Percentiles rank a stretch among this genome's conserved stretches.
Conservation (phyloP, 2,888 invertebrate genomes). For the Phengaris arion region DNA sequence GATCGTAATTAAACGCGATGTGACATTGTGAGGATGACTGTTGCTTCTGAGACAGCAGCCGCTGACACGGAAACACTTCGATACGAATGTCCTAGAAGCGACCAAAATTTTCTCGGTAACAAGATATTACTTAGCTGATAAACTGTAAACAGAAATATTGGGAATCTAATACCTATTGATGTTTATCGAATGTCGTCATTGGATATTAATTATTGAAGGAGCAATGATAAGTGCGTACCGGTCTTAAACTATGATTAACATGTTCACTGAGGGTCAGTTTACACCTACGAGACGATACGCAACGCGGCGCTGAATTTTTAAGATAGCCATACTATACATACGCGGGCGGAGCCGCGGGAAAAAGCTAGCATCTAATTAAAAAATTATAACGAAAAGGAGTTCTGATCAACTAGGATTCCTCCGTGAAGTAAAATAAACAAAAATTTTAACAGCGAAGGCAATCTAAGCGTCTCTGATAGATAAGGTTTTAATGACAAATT, state of each 20-base stretch:
- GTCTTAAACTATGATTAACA: no score
- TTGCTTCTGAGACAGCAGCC: constrained; percentile 22
- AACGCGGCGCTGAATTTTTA: no score
- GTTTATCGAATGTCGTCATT: no score
- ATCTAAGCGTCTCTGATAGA: neutral
- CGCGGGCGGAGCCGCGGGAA: neutral
- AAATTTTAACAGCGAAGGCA: neutral
- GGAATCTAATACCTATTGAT: no score
- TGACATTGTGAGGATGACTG: constrained; percentile 16
- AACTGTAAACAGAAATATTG: no score
- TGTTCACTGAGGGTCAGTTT: no score
- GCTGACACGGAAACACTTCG: neutral
- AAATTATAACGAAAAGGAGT: neutral
- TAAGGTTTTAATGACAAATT: neutral
- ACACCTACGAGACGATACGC: no score
- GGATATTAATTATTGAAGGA: no score
- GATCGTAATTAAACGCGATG: constrained; percentile 7
- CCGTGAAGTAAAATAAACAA: neutral
- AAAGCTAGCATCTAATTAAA: neutral
- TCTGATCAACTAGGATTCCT: neutral
- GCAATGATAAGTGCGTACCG: no score
- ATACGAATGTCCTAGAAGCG: constrained; percentile 11
- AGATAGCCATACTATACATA: neutral
- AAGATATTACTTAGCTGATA: no score
- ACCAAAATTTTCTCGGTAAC: neutral